phyloP scores from a whole-genome alignment of 2,113 vertebrate species.

The Phalacrocorax carbo region DNA sequence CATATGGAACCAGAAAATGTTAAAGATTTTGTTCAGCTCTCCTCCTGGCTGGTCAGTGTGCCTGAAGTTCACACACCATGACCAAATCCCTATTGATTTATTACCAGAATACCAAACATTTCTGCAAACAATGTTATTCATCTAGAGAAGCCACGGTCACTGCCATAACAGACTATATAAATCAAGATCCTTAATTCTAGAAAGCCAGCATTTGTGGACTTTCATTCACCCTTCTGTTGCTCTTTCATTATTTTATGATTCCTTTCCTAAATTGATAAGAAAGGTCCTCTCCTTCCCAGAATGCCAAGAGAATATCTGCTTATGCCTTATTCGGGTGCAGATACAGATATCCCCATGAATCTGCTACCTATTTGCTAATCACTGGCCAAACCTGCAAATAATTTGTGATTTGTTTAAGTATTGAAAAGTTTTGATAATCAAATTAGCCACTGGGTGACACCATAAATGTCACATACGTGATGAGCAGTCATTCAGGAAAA shows the following conservation, averaged over 20 bases:
- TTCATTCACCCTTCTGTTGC: background rate
- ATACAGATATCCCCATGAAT: background rate
- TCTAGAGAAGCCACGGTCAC: background rate
- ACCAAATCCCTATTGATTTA: background rate
- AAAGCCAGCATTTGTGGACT: background rate
- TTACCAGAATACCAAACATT: accelerated
- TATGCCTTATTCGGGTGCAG: background rate
- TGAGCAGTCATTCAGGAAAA: background rate
- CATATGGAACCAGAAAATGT: background rate
- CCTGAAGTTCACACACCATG: background rate
- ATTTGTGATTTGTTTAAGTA: background rate
- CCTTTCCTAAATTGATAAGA: background rate
- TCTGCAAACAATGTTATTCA: background rate
- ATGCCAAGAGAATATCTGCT: background rate
- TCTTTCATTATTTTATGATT: background rate
- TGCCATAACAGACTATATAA: background rate
- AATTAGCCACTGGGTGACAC: background rate
- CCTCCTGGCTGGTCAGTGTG: background rate
- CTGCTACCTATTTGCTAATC: background rate
- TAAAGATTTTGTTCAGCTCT: background rate
- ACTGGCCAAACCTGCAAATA: background rate
- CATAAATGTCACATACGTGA: background rate
- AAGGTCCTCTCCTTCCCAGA: background rate
- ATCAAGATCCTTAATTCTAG: background rate
- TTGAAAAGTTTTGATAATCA: background rate